Conservation (phyloP, 2,888 invertebrate species). For the Lysandra coridon region DNA sequence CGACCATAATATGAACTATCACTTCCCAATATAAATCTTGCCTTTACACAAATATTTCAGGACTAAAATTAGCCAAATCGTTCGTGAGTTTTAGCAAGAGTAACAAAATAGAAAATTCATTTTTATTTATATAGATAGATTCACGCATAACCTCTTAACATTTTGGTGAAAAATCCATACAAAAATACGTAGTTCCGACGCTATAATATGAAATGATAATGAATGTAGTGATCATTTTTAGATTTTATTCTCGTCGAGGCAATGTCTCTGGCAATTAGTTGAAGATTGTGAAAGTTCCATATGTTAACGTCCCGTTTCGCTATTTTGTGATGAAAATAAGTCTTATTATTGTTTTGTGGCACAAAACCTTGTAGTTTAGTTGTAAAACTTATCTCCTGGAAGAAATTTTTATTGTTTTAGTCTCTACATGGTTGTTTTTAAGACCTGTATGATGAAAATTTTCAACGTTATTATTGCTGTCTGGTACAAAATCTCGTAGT, state of each 20-base stretch:
- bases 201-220: neutral
- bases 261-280: neutral
- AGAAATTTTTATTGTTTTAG: neutral
- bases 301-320: neutral
- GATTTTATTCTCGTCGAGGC: constrained; percentile 9
- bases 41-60: too few relatives aligned
- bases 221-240: neutral
- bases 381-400: neutral
- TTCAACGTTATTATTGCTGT: too few relatives aligned
- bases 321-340: neutral
- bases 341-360: neutral
- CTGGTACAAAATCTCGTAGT: neutral
- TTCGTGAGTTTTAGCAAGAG: too few relatives aligned
- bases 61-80: too few relatives aligned
- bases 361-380: neutral
- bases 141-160: too few relatives aligned
- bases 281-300: constrained; percentile 22
- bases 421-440: too few relatives aligned
- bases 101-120: too few relatives aligned
- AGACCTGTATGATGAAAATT: neutral
- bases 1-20: too few relatives aligned
- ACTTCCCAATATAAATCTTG: too few relatives aligned
- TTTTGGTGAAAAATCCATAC: neutral
- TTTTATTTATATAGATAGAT: too few relatives aligned
- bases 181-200: neutral